Evolutionary conservation across 2,797 vertebrate species (phyloP), one percentile per base, ranked within the genome.

Genomic region (Knipowitschia caucasica): DNA sequence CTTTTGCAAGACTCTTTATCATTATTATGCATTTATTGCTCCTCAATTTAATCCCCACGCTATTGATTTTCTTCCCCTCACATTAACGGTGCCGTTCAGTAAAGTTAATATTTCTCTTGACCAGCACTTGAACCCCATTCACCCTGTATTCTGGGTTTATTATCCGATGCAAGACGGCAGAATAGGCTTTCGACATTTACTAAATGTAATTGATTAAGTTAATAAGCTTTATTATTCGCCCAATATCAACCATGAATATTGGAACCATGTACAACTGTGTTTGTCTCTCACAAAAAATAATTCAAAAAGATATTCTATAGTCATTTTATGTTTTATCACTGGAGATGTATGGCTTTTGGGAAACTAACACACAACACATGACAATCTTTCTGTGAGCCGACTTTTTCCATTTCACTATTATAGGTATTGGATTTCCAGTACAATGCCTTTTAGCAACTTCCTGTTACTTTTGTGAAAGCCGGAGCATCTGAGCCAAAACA

Each of bases 391-490:
- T 23, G 38, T 40, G 38, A 23, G 35, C 15, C 35, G 12, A 40
- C 21, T 3, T 40, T 40, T 40, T 40, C 38, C 38, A 40, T 40
- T 77, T 62, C 72, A 57, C 20, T 60, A 55, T 58, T 33, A 61
- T 50, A 73, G 66, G 72, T 53, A 58, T 56, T 58, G 75, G 50
- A 54, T 75, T 55, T 63, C 67, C 57, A 75, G 62, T 50, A 53
- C 53, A 49, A 20, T 50, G 57, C 50, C 57, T 77, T 67, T 73
- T 62, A 73, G 58, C 52, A 5, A 38, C 50, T 18, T 46, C 46
- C 40, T 59, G 23, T 49, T 62, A 44, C 40, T 15, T 26, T 23
- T 47, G 5, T 59, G 53, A 59, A 49, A 53, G 62, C 35, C 61
- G 46, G 1, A 1, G 51, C 56, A 47, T 33, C n/a, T 23, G 15